Conservation (phyloP, 35 echinoderm and acorn worm species). For the Chiridota heheva region DNA sequence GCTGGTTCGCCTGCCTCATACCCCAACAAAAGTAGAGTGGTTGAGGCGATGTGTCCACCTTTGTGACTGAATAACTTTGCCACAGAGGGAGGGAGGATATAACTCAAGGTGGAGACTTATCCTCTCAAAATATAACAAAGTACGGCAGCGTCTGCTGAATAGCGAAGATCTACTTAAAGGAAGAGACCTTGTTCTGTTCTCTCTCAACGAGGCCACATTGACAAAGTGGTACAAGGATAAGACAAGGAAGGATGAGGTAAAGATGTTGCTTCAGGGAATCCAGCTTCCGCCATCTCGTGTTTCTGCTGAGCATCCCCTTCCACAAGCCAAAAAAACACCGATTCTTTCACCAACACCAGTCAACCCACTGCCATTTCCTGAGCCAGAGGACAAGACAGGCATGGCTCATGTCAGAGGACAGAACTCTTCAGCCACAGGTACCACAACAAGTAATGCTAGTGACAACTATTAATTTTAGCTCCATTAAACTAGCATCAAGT, state of each 20-base stretch:
- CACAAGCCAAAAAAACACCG: background rate
- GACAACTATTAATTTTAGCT: too few species aligned
- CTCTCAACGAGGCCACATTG: background rate
- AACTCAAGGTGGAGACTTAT: background rate
- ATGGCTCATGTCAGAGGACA: background rate
- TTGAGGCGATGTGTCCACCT: slow-evolving; percentile 1
- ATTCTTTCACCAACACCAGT: background rate
- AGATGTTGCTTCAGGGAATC: background rate
- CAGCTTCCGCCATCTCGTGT: slow-evolving; percentile 7
- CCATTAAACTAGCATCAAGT: too few species aligned
- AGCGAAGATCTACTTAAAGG: background rate
- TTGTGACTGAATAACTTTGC: background rate
- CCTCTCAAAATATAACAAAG: slow-evolving; percentile 1
- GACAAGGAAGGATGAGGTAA: background rate
- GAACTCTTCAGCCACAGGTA: background rate
- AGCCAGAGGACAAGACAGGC: slow-evolving; percentile 5
- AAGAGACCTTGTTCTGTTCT: background rate
- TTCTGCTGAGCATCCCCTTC: background rate
- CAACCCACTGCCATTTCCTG: background rate
- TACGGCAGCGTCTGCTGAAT: background rate
- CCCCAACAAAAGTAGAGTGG: background rate
- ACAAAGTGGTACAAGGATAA: background rate
- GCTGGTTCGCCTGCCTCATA: background rate
- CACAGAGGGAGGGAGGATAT: background rate
- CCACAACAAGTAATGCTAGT: too few species aligned